Conservation (phyloP, 1,140 invertebrate genomes). For the Macrobrachium rosenbergii region DNA sequence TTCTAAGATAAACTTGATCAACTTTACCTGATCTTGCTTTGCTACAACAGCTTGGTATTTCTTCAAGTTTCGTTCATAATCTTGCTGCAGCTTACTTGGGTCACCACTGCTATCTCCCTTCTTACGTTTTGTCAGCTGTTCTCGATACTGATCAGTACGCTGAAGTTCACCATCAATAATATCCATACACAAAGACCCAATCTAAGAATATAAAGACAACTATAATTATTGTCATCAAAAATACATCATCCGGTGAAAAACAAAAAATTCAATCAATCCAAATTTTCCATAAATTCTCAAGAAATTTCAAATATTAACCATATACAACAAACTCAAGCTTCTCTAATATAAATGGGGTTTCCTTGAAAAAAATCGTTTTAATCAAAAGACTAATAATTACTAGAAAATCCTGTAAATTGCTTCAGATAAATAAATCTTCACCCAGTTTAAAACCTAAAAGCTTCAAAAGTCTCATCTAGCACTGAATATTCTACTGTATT, state of each 20-base stretch:
- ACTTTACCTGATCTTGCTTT: conserved; percentile 67
- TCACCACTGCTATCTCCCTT: conserved; percentile 49
- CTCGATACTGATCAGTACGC: conserved; percentile 93
- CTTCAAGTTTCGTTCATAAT: conserved; percentile 87
- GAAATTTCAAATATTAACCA: neutral
- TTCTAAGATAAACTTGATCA: neutral
- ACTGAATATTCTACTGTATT: too few species aligned
- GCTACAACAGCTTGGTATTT: conserved; percentile 79
- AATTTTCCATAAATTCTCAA: too few species aligned
- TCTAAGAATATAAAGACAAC: conserved; percentile 72
- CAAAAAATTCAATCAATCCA: neutral
- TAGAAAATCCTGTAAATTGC: too few species aligned
- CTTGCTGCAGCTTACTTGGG: conserved; percentile 67
- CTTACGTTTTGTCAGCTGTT: conserved; percentile 77
- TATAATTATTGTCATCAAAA: neutral
- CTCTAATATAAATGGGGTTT: too few species aligned
- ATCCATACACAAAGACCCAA: conserved; percentile 96
- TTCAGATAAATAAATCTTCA: too few species aligned
- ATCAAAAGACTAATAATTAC: too few species aligned
- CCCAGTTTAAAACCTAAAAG: too few species aligned
- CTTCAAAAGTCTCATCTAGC: too few species aligned
- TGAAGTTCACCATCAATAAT: conserved; percentile 94
- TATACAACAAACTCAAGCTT: conserved; percentile 66
- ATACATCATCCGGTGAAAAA: neutral
- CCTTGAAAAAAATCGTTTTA: too few species aligned